These are phyloP conservation scores for Anastatus disparis DNA, from an alignment of 1,140 invertebrate genomes.

Conservation along the genomic window DNA sequence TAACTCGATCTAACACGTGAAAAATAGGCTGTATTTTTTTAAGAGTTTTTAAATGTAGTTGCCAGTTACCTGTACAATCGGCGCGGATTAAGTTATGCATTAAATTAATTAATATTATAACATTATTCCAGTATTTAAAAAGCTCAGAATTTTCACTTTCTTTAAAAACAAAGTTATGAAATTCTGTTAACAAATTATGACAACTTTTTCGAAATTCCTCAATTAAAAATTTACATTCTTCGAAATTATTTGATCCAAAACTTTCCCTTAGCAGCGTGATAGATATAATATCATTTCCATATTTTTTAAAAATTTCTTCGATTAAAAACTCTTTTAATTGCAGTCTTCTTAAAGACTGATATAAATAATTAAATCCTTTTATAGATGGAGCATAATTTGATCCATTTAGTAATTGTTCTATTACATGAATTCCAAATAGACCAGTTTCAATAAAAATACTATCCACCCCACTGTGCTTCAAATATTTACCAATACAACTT, in stretches of 20 bases:
- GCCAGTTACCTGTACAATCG: constrained; percentile 37
- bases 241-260: too few relatives aligned
- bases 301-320: neutral
- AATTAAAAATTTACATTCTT: neutral
- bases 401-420: neutral
- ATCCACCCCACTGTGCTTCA: too few relatives aligned
- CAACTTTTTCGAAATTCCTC: neutral
- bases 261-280: too few relatives aligned
- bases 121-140: constrained; percentile 13
- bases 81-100: constrained; percentile 21
- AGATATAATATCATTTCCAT: too few relatives aligned
- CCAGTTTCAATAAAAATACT: too few relatives aligned
- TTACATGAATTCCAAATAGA: too few relatives aligned
- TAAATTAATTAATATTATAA: constrained; percentile 6
- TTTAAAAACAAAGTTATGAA: neutral
- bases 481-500: too few relatives aligned
- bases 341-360: constrained; percentile 14
- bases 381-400: neutral
- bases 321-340: neutral
- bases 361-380: too few relatives aligned
- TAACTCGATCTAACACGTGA: constrained; percentile 21
- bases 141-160: neutral
- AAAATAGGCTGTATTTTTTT: constrained; percentile 37
- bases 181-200: neutral
- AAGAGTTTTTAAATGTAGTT: constrained; percentile 13